A percentile compares a stretch with the other conserved stretches of the same genome.
Conservation (phyloP, 2,888 invertebrate species). For the Acronicta aceris region DNA sequence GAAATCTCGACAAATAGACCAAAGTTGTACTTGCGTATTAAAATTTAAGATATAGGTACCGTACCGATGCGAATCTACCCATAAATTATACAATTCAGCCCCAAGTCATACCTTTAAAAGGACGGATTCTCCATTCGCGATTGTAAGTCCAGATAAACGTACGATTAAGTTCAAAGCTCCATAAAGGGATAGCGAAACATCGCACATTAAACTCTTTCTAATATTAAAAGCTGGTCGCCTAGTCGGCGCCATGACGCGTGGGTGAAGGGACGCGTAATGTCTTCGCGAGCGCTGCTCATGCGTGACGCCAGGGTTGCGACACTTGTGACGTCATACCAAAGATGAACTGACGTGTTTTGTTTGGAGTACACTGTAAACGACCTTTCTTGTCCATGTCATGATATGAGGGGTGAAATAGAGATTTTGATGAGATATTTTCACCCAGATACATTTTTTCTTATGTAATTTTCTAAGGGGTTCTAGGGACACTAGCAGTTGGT, state of each 20-base stretch:
- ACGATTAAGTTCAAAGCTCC: slow-evolving; percentile 18
- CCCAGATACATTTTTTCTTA: not conserved
- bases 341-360: slow-evolving; percentile 14
- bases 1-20: too few relatives aligned
- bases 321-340: slow-evolving; percentile 19
- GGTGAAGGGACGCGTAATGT: slow-evolving; percentile 66
- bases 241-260: slow-evolving; percentile 65
- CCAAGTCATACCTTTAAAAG: slow-evolving; percentile 15
- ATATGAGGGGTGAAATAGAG: not conserved
- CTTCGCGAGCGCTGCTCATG: slow-evolving; percentile 47
- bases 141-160: slow-evolving; percentile 29
- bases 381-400: slow-evolving; percentile 7
- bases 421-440: not conserved
- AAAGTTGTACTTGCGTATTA: too few relatives aligned
- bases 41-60: too few relatives aligned
- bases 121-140: slow-evolving; percentile 12
- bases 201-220: slow-evolving; percentile 54
- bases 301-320: slow-evolving; percentile 43
- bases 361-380: slow-evolving; percentile 8
- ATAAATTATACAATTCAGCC: slow-evolving; percentile 2
- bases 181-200: slow-evolving; percentile 39
- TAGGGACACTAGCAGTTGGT: not conserved
- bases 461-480: not conserved
- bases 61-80: slow-evolving; percentile 7
- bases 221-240: slow-evolving; percentile 58